phyloP scores from a whole-genome alignment of 2,113 vertebrate genomes.

The Scartelaos histophorus region DNA sequence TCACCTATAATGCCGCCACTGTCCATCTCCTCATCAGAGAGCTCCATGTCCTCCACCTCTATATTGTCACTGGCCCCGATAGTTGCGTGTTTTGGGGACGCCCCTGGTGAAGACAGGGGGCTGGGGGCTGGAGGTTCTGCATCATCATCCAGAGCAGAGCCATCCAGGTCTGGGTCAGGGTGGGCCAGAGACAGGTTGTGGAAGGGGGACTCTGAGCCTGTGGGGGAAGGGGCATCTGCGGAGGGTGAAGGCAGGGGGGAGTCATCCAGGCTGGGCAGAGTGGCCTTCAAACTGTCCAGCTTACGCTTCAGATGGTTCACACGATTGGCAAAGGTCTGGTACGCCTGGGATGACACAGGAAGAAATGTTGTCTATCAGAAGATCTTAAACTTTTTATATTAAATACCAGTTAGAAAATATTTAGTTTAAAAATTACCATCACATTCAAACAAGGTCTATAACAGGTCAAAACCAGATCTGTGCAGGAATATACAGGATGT shows the following conservation, averaged over 20 bases:
- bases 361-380: background rate
- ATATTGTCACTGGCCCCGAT: slow-evolving; percentile 82
- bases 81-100: slow-evolving; percentile 45
- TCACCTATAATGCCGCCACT: slow-evolving; percentile 85
- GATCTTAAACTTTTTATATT: background rate
- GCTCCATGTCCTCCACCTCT: slow-evolving; percentile 95
- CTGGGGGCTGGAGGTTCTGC: slow-evolving; percentile 67
- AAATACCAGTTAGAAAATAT: too few species aligned
- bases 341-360: slow-evolving; percentile 74
- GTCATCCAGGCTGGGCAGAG: slow-evolving; percentile 89
- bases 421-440: too few species aligned
- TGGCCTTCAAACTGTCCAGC: slow-evolving; percentile 87
- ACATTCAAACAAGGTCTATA: too few species aligned
- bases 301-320: slow-evolving; percentile 95
- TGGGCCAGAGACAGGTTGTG: slow-evolving; percentile 75
- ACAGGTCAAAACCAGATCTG: too few species aligned
- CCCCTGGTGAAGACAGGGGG: slow-evolving; percentile 71
- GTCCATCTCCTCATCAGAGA: slow-evolving; percentile 85
- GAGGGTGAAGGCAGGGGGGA: slow-evolving; percentile 93
- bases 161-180: slow-evolving; percentile 65
- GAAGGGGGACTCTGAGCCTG: slow-evolving; percentile 93
- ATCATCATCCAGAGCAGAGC: slow-evolving; percentile 69
- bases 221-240: slow-evolving; percentile 90
- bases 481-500: too few species aligned
- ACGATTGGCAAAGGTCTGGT: slow-evolving; percentile 94